Evolutionary conservation across 2,113 vertebrate genomes (phyloP), one percentile per base, ranked within the genome.

Genomic region (Lethenteron reissneri): DNA sequence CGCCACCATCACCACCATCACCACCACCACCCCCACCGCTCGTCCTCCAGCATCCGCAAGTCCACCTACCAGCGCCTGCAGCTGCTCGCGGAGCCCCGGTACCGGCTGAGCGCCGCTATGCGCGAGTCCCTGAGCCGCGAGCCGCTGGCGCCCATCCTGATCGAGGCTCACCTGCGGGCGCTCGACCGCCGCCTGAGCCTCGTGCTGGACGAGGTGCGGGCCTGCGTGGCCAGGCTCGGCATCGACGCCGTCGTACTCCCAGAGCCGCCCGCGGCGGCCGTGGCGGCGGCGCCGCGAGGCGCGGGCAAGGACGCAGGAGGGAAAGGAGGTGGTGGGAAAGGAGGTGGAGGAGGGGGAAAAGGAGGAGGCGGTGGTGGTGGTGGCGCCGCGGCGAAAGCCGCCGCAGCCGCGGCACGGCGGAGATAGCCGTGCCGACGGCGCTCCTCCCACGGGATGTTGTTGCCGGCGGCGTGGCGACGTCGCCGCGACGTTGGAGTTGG

Each of bases 51-150:
- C 81, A 83, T 99, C 74, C 83, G 85, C 79, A 89, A 85, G 76
- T 92, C 90, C 19, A 99, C 91, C 70, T 87, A 95, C 81, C 81
- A 89, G 77, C 85, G 89, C 64, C 83, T 99, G 76, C 90, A 95
- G 83, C 76, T 97, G 69, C 80, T 99, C 81, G 92, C 90, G 71
- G 88, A 85, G 79, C 90, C 94, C 70, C 90, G 96, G 14, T 87
- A 86, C 83, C 88, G 85, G 76, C 83, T 99, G 78, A 95, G 92
- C 10, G 70, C 76, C 69, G 77, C 97, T 73, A 89, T 99, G 91
- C 85, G 88, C 0, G 90, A 97, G 69, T 94, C 91, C 15, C 82
- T 99, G 74, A 79, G 78, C 56, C 78, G 77, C 76, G 94, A 99
- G 80, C 82, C 80, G 12, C 86, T 99, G 71, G 80, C 83, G 1